Base-by-base conservation (phyloP, 1,140 invertebrate species). In the Teleopsis dalmanni region DNA sequence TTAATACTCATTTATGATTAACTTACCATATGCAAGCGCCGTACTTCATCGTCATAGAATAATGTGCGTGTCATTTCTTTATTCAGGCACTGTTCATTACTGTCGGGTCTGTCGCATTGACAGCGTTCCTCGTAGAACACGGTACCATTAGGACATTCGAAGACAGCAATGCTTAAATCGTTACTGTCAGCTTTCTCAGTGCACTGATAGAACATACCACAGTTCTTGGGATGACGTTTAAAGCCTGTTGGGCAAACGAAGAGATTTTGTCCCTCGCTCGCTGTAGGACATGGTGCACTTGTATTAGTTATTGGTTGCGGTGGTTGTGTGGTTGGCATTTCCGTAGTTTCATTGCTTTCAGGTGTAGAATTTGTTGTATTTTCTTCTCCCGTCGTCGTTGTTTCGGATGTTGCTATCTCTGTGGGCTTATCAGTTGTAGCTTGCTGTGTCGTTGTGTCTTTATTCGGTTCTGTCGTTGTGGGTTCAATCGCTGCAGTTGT, bases 191-290 rank as follows among this genome's bases (percentile, higher is more conserved):
- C 66, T 42, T 78, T 77, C 48, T 75, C 76, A 13, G 80, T 83
- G 62, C 88, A 91, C 65, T 91, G 87, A 58, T 91, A 91, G 70
- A 90, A 88, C 34, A 87, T 65, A 62, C 89, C 85, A 59, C 88
- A 91, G 57, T 86, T 82, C 63, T 87, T 84, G 0, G 87, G 85
- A 76, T 91, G 87, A 52, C 86, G 78, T 58, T 77, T 78, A 71
- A 90, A 90, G 27, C 85, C 86, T 27, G 85, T 86, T 13, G 87
- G 87, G 61, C 87, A 90, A 4, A 86, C 78, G 37, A 84, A 76
- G 6, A 79, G 66, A 47, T 82, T 73, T 71, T 90, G 86, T 48
- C 85, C 80, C 6, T 80, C 78, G 29, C 75, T 73, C 7, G 76
- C 73, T 50, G 75, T 52, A 6, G 76, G 77, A 53, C 77, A 78